Evolutionary conservation across 2,797 vertebrate species (phyloP), one percentile per base, ranked within the genome.

Genomic region (Rhinatrema bivittatum): DNA sequence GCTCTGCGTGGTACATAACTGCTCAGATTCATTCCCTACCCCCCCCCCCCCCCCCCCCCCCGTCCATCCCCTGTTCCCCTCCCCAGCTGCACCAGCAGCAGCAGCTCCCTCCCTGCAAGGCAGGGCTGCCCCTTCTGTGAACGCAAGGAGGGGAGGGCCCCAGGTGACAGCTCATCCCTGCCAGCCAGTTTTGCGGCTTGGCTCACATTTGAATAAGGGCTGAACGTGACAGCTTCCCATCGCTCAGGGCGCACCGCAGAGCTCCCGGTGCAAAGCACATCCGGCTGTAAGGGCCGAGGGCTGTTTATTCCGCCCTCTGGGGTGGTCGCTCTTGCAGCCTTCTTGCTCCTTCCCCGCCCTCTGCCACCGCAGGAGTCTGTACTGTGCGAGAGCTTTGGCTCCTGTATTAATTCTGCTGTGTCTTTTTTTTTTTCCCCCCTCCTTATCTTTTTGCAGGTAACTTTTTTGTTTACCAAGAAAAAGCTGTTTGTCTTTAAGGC

Each of bases 401-500:
- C 25, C 17, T n/a, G 17, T 10, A 44, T 7, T 19, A 0, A 3
- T 30, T 28, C 12, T 42, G 40, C 21, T 26, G 47, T 46, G 46
- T 30, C 50, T 53, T 32, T 42, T 24, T 46, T 30, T 50, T 53
- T 32, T 42, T 24, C 19, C 6, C 33, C 38, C 44, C 42, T 32
- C 45, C 27, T 39, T n/a, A 18, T 32, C 24, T 68, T 67, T 28
- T 46, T 31, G 21, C 53, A 57, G 53, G 16, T 60, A 62, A 36
- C 41, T 45, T 76, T 46, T 71, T 78, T 77, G 53, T 56, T 70
- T 50, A n/a, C n/a, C n/a, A n/a, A 65, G 54, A 65, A 43, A 53
- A 62, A 76, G 56, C 68, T 82, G 54, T 81, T 84, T 84, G 43
- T 59, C 49, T 80, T 82, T 71, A 51, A 81, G 79, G 79, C 51